Evolutionary conservation across 1,140 invertebrate species (phyloP), one percentile per base, ranked within the genome.

Genomic region (Drosophila bipectinata): DNA sequence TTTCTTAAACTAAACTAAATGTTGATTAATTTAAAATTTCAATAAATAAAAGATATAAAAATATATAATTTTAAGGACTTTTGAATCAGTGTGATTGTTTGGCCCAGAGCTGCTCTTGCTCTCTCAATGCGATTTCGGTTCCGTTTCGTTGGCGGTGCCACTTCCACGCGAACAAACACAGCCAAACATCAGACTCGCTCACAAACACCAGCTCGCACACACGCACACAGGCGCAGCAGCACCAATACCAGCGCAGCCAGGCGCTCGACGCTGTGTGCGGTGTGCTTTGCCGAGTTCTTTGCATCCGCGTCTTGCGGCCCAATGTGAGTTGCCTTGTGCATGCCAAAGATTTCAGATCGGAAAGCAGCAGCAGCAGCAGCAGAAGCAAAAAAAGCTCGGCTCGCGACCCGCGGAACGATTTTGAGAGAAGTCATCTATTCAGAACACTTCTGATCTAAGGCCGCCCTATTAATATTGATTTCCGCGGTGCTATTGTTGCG

Each of bases 261-360:
- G 37, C 58, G 77, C 74, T 82, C 78, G 62, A 21, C 44, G 44
- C 18, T 21, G 18, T 21, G 18, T 21, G 18, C 18, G 18, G 18
- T 21, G 15, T 66, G 74, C 56, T 87, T 79, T 76, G 41, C 41
- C 75, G 78, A 88, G 83, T 87, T 88, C 83, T 87, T 87, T 82
- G 78, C 83, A 87, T 87, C 82, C 78, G 82, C 83, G 82, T 87
- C 82, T 87, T 87, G 82, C 60, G 69, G 41, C 60, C 81, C 81
- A 85, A 85, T 71, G 62, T 78, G 81, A 85, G 81, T 85, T 85
- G 81, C 82, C 81, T 87, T 85, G 82, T 84, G 82, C 83, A 85
- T 77, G 82, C 71, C 82, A 85, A 85, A 85, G 81, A 87, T 85
- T 85, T 85, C 81, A 85, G 82, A 85, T 85, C 82, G 82, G 63